Evolutionary conservation across 2,113 vertebrate species (phyloP), one percentile per base, ranked within the genome.

Genomic region (Scytalopus superciliaris): DNA sequence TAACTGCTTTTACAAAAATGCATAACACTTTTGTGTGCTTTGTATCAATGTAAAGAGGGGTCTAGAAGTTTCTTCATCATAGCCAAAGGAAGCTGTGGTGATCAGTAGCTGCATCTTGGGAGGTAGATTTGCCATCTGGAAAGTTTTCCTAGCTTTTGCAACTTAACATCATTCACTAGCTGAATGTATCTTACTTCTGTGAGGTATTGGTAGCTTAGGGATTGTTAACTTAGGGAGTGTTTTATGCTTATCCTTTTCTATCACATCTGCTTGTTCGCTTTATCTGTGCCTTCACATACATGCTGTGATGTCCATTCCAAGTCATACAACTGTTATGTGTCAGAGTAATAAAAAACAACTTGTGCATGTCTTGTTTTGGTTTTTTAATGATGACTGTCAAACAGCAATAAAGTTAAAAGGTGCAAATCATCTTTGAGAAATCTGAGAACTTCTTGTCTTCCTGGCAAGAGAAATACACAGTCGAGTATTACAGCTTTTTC

Each of bases 251-350:
- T 78, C 31, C 35, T 53, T 9, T 64, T 72, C 63, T 80, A 31
- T 69, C 60, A n/a, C 5, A 39, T 78, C 49, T 80, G 23, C 21
- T 33, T 18, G 5, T 66, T 64, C 64, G 9, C 56, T 49, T 75
- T 10, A 33, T 70, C n/a, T 24, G 0, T 81, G 40, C 24, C 25
- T 72, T 85, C 57, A 25, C 12, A 6, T 60, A 22, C 0, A 0
- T 33, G 30, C 35, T 79, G 45, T 63, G 22, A 39, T 79, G 55
- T 76, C 83, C 16, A 3, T 35, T 94, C 42, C 53, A 72, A 83
- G 44, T 44, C 17, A 16, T 35, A 9, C 1, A 3, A 27, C 55
- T 89, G 18, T 64, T 60, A 31, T 0, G 1, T 60, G 5, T 68
- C 87, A 62, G 12, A 75, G 35, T 75, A 53, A 50, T 72, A 60